These are phyloP conservation scores for Thaleichthys pacificus DNA, from an alignment of 2,797 vertebrate genomes.

Conservation along the genomic window DNA sequence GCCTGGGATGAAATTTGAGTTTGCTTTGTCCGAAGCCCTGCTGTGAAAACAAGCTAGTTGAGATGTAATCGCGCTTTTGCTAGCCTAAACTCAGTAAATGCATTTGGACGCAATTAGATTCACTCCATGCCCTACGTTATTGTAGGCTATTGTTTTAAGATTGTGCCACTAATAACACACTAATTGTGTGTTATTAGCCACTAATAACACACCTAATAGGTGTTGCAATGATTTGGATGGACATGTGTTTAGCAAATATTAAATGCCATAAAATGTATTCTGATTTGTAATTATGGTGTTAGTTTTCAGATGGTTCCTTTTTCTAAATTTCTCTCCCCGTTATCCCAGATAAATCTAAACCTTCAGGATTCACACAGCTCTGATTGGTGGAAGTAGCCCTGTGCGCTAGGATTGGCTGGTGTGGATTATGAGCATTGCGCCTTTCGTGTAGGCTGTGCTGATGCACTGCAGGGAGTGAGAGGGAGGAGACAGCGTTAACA, in stretches of 20 bases:
- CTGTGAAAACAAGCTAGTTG: background rate
- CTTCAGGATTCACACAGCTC: constrained; percentile 15
- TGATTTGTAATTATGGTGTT: too few relatives aligned
- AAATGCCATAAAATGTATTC: too few relatives aligned
- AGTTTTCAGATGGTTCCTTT: too few relatives aligned
- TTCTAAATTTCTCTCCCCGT: background rate
- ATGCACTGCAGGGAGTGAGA: constrained; percentile 50
- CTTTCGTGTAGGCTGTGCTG: constrained; percentile 35
- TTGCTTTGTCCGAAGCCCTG: background rate
- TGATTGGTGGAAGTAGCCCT: background rate
- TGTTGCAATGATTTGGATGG: too few relatives aligned
- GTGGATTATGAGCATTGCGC: constrained; percentile 37
- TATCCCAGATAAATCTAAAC: constrained; percentile 29
- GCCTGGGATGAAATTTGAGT: constrained; percentile 24
- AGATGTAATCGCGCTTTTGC: background rate
- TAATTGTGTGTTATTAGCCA: too few relatives aligned
- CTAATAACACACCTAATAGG: too few relatives aligned
- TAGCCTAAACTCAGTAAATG: too few relatives aligned
- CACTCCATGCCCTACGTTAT: too few relatives aligned
- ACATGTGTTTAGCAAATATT: too few relatives aligned
- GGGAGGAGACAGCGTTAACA: constrained; percentile 46
- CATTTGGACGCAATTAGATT: too few relatives aligned
- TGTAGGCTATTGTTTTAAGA: too few relatives aligned
- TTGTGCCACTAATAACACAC: too few relatives aligned
- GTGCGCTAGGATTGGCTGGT: constrained; percentile 45